Evolutionary conservation across 2,888 invertebrate genomes (phyloP).

Genomic region (Crocallis elinguaria): DNA sequence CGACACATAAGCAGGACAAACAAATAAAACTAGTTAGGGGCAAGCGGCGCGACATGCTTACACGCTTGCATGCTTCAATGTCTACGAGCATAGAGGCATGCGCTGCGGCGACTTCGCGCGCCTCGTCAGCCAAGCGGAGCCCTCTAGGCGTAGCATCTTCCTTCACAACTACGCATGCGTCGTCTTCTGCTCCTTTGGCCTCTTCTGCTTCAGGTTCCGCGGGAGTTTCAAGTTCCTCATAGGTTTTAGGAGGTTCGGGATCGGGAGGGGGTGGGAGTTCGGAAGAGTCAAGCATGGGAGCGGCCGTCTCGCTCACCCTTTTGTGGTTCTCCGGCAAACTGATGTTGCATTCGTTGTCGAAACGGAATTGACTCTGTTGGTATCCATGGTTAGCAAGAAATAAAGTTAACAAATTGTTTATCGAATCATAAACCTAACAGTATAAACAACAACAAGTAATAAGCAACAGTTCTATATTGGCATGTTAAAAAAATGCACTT

Average conservation of each 20-base stretch:
- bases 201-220: slow-evolving; percentile 54
- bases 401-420: slow-evolving; percentile 43
- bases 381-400: slow-evolving; percentile 73
- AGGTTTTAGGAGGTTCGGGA: slow-evolving; percentile 31
- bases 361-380: slow-evolving; percentile 98
- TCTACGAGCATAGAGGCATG: slow-evolving; percentile 84
- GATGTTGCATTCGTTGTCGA: slow-evolving; percentile 99
- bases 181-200: slow-evolving; percentile 60
- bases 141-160: slow-evolving; percentile 76
- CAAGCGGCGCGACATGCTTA: slow-evolving; percentile 86
- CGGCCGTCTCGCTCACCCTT: slow-evolving; percentile 92
- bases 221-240: slow-evolving; percentile 28
- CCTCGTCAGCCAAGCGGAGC: slow-evolving; percentile 77
- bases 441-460: background rate
- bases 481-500: no score
- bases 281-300: slow-evolving; percentile 74
- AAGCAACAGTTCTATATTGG: background rate
- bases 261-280: slow-evolving; percentile 49
- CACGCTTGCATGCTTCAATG: slow-evolving; percentile 88
- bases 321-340: slow-evolving; percentile 99
- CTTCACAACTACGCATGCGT: slow-evolving; percentile 78
- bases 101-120: slow-evolving; percentile 80
- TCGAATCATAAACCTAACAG: background rate
- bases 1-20: slow-evolving; percentile 55
- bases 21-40: slow-evolving; percentile 52